A percentile compares a stretch with the other conserved stretches of the same genome.
Evolutionary conservation across 2,113 vertebrate species (phyloP).

Genomic region (Sander vitreus): DNA sequence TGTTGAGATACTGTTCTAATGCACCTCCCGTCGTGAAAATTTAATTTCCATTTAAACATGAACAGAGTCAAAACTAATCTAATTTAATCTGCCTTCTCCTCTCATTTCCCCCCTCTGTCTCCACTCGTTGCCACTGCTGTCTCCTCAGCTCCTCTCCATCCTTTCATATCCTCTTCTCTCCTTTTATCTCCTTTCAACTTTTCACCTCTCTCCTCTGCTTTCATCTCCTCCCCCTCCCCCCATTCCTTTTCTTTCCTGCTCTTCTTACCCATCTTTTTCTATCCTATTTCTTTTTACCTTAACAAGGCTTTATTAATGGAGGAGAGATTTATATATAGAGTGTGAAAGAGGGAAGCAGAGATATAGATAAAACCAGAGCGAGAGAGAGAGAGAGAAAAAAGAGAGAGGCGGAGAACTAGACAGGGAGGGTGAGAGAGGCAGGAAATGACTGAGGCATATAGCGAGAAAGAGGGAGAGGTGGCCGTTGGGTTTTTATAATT

Average conservation of each 20-base stretch:
- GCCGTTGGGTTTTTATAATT: constrained; percentile 77
- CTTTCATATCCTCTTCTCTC: constrained; percentile 10
- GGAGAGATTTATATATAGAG: neutral
- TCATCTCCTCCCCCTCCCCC: neutral
- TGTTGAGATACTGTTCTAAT: constrained; percentile 49
- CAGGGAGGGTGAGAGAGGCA: constrained; percentile 32
- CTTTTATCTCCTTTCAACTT: constrained; percentile 49
- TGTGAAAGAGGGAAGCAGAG: neutral
- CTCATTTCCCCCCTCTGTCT: constrained; percentile 7
- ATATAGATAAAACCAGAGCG: constrained; percentile 29
- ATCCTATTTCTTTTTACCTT: constrained; percentile 39
- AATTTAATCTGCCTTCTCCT: constrained; percentile 46
- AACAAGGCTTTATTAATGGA: constrained; percentile 54
- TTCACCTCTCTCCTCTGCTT: constrained; percentile 38
- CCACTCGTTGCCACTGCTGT: constrained; percentile 7
- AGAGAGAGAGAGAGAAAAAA: constrained; percentile 5
- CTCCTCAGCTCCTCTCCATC: constrained; percentile 12
- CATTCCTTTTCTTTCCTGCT: neutral
- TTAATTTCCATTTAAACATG: constrained; percentile 66
- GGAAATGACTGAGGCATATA: constrained; percentile 25
- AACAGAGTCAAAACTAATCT: constrained; percentile 60
- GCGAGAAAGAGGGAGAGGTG: constrained; percentile 55
- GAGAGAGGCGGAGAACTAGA: constrained; percentile 34
- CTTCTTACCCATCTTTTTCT: neutral
- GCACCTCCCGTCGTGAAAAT: constrained; percentile 53